phyloP scores from a whole-genome alignment of 2,888 invertebrate species.

The Hirtodrosophila cameraria region DNA sequence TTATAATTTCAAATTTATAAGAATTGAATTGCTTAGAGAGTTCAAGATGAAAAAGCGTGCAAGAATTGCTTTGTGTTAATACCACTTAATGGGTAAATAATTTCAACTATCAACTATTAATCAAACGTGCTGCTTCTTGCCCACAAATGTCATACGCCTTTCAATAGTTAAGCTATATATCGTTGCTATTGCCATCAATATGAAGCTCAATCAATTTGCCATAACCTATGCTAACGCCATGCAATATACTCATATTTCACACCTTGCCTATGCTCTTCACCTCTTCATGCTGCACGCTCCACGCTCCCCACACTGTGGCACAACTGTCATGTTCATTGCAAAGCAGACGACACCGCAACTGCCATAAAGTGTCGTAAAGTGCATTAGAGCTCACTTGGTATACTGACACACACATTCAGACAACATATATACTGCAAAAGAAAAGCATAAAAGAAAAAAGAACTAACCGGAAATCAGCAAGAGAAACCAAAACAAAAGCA shows the following conservation, averaged over 20 bases:
- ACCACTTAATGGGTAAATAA: too few species aligned
- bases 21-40: too few species aligned
- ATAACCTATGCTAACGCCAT: constrained; percentile 49
- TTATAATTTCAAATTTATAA: too few species aligned
- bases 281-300: background rate
- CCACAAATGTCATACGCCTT: too few species aligned
- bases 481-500: constrained; percentile 26
- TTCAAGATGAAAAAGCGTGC: too few species aligned
- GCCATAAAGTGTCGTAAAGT: constrained; percentile 75
- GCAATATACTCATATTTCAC: constrained; percentile 24
- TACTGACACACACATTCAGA: constrained; percentile 17
- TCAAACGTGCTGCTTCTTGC: too few species aligned
- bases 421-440: background rate
- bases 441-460: constrained; percentile 26
- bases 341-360: constrained; percentile 44
- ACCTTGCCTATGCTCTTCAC: background rate
- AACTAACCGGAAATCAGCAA: constrained; percentile 41
- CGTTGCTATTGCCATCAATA: background rate
- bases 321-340: constrained; percentile 36
- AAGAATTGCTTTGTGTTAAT: too few species aligned
- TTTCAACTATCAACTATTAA: too few species aligned
- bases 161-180: background rate
- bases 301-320: too few species aligned
- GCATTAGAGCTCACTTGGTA: constrained; percentile 75
- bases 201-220: constrained; percentile 57